phyloP scores from a whole-genome alignment of 2,888 invertebrate species.

The Gastracanthus pulcherrimus region DNA sequence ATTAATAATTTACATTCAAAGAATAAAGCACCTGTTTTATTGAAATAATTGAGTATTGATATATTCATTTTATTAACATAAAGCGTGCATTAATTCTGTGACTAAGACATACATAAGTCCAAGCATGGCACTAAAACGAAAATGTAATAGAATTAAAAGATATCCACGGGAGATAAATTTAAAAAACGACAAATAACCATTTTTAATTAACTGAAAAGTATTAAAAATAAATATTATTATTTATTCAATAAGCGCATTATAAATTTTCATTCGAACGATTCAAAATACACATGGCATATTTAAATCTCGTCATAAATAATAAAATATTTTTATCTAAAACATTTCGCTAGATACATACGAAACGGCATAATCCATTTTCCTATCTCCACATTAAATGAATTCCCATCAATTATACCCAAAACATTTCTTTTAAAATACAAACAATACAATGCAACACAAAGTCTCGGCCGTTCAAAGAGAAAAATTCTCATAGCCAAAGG shows the following conservation, averaged over 20 bases:
- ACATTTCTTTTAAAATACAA: too few relatives aligned
- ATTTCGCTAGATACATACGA: not conserved
- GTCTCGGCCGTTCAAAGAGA: not conserved
- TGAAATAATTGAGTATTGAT: slow-evolving; percentile 22
- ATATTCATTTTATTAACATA: slow-evolving; percentile 52
- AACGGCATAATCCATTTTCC: not conserved
- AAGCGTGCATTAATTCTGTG: slow-evolving; percentile 38
- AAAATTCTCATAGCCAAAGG: slow-evolving; percentile 23
- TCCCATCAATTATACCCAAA: too few relatives aligned
- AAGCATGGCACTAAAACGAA: slow-evolving; percentile 11
- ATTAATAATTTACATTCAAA: slow-evolving; percentile 10
- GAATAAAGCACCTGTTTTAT: slow-evolving; percentile 16
- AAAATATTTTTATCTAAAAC: slow-evolving; percentile 8
- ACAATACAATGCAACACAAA: slow-evolving; percentile 1
- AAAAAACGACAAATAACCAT: slow-evolving; percentile 11
- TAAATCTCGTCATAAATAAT: not conserved
- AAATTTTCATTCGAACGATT: slow-evolving; percentile 13
- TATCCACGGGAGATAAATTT: not conserved
- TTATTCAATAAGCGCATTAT: slow-evolving; percentile 12
- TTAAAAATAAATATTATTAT: slow-evolving; percentile 17
- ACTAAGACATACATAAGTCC: slow-evolving; percentile 15
- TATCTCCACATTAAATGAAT: too few relatives aligned
- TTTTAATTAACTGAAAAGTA: slow-evolving; percentile 37
- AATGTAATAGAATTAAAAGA: slow-evolving; percentile 23
- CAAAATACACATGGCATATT: not conserved